A percentile compares a stretch with the other conserved stretches of the same genome.
phyloP scores from a whole-genome alignment of 2,797 vertebrate genomes.

The Hippocampus kuda region DNA sequence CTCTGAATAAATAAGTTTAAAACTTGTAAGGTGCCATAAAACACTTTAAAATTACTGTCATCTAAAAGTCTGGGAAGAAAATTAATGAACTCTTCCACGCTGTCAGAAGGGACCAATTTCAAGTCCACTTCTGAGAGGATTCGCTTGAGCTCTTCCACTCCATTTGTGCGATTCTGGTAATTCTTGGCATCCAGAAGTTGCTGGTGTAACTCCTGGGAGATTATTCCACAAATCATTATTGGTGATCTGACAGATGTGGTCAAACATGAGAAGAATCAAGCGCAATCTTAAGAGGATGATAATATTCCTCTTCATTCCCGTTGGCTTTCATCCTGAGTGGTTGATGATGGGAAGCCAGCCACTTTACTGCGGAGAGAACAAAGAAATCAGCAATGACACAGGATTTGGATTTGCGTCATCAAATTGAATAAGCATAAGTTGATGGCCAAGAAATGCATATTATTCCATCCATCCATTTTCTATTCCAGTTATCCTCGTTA shows the following conservation, averaged over 20 bases:
- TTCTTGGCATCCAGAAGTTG: conserved; percentile 79
- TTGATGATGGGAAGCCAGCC: conserved; percentile 30
- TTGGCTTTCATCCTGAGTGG: conserved; percentile 46
- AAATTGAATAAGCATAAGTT: not conserved
- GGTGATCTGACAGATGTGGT: conserved; percentile 31
- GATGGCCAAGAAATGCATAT: not conserved
- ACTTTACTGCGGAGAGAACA: conserved; percentile 32
- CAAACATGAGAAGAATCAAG: conserved; percentile 38
- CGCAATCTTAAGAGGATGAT: conserved; percentile 38
- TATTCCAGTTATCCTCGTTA: not conserved
- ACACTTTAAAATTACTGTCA: conserved; percentile 81
- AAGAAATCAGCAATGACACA: not conserved
- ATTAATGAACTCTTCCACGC: conserved; percentile 70
- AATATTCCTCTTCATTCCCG: conserved; percentile 37
- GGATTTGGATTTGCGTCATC: not conserved
- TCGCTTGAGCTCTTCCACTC: conserved; percentile 77
- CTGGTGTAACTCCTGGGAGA: conserved; percentile 76
- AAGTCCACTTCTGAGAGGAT: conserved; percentile 63
- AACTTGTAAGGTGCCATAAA: conserved; percentile 75
- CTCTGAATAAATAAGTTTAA: conserved; percentile 73
- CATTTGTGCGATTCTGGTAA: conserved; percentile 76
- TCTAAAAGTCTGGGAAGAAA: conserved; percentile 73
- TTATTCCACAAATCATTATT: conserved; percentile 76
- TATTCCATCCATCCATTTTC: not conserved
- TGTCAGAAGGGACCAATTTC: conserved; percentile 50